These are phyloP conservation scores for Tetraodon nigroviridis DNA, from an alignment of 2,113 vertebrate species.

Conservation along the genomic window DNA sequence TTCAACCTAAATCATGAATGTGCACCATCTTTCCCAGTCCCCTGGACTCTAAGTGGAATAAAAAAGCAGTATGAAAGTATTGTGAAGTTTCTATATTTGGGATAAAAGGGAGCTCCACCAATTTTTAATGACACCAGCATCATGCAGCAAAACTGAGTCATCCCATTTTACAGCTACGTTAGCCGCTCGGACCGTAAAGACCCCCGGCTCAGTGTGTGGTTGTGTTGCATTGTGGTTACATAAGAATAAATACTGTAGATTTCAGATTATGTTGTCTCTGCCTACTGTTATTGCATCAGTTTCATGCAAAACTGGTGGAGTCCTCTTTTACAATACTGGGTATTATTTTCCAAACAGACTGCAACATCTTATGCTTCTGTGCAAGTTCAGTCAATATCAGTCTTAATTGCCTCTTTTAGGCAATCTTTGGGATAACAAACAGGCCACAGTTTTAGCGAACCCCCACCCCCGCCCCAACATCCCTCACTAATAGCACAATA, in stretches of 20 bases:
- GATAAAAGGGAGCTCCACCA: not conserved
- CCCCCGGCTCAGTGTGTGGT: not conserved
- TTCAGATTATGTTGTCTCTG: not conserved
- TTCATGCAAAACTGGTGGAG: slow-evolving; percentile 3
- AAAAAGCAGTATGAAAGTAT: too few species aligned
- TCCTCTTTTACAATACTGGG: not conserved
- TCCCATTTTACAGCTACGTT: slow-evolving; percentile 12
- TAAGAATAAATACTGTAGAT: slow-evolving; percentile 1
- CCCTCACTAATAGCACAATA: slow-evolving; percentile 11
- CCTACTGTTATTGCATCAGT: not conserved
- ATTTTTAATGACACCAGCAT: not conserved
- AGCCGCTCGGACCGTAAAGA: slow-evolving; percentile 11
- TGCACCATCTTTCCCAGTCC: not conserved
- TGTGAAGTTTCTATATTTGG: too few species aligned
- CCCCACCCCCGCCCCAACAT: too few species aligned
- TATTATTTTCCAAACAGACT: not conserved
- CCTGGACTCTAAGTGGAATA: too few species aligned
- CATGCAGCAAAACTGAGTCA: slow-evolving; percentile 1
- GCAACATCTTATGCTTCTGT: slow-evolving; percentile 15
- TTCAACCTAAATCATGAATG: not conserved
- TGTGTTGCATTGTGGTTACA: slow-evolving; percentile 5
- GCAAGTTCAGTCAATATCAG: slow-evolving; percentile 29
- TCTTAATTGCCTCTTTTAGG: slow-evolving; percentile 10
- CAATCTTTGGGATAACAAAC: slow-evolving; percentile 16
- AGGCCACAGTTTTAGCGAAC: not conserved